phyloP scores from a whole-genome alignment of 2,888 invertebrate species.

The Drosophila nigricruria region DNA sequence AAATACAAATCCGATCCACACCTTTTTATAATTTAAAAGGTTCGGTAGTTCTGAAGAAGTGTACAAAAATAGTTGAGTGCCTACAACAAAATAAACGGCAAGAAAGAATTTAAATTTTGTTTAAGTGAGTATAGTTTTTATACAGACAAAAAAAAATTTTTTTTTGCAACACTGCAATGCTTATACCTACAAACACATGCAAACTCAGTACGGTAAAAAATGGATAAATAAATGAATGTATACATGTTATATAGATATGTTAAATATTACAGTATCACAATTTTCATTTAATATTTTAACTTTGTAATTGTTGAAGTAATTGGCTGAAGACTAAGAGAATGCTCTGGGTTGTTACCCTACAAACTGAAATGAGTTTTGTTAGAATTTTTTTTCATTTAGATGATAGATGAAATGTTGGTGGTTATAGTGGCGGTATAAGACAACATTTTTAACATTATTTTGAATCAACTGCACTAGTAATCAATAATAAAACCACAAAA shows the following conservation, averaged over 20 bases:
- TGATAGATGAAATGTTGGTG: too few species aligned
- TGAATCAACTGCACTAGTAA: too few species aligned
- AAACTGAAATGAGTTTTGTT: neutral
- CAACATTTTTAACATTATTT: too few species aligned
- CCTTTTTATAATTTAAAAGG: conserved; percentile 37
- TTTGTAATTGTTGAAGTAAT: neutral
- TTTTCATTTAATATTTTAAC: too few species aligned
- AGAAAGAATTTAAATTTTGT: conserved; percentile 28
- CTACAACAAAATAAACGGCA: conserved; percentile 14
- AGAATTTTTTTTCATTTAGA: neutral
- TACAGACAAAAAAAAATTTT: conserved; percentile 29
- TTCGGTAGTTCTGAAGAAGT: conserved; percentile 25
- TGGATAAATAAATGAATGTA: neutral
- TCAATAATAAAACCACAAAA: too few species aligned
- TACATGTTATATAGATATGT: neutral
- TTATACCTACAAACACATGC: neutral
- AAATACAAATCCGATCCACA: conserved; percentile 56
- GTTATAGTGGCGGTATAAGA: too few species aligned
- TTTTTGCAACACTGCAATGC: conserved; percentile 7
- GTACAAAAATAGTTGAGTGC: conserved; percentile 15
- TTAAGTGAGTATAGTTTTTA: conserved; percentile 45
- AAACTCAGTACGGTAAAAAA: neutral
- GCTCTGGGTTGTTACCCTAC: neutral
- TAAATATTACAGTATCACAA: neutral
- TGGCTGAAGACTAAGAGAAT: neutral